Evolutionary conservation across 1,140 invertebrate genomes (phyloP).

Genomic region (Trichogramma pretiosum): DNA sequence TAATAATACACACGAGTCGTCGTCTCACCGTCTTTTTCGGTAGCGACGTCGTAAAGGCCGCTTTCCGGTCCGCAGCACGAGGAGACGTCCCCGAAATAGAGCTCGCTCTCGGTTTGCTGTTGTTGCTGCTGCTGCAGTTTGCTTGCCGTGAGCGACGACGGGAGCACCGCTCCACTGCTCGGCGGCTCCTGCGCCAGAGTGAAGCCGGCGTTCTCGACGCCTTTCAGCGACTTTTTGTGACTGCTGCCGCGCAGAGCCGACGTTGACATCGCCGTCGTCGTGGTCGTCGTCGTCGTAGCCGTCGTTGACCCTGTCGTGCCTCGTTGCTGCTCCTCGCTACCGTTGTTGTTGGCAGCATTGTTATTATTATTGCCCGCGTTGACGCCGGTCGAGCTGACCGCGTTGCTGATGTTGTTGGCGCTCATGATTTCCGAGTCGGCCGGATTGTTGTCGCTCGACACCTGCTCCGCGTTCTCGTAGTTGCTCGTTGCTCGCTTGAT

Average conservation of each 20-base stretch:
- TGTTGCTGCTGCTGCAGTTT: conserved; percentile 31
- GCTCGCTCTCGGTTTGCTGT: conserved; percentile 58
- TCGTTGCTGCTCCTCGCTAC: too few species aligned
- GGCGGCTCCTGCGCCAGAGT: too few species aligned
- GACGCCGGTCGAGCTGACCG: too few species aligned
- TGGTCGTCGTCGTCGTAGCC: too few species aligned
- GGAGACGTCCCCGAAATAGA: conserved; percentile 80
- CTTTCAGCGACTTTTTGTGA: conserved; percentile 35
- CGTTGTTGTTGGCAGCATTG: too few species aligned
- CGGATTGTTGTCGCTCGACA: conserved; percentile 30
- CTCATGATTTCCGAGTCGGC: neutral
- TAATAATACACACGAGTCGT: neutral
- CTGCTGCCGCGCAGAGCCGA: too few species aligned
- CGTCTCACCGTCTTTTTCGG: conserved; percentile 40
- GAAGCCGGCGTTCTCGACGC: conserved; percentile 59
- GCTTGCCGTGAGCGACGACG: conserved; percentile 50
- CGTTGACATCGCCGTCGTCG: conserved; percentile 35
- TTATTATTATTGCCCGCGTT: neutral
- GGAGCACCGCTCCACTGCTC: conserved; percentile 53
- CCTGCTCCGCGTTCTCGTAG: conserved; percentile 41
- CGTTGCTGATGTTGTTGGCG: neutral
- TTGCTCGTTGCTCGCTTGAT: conserved; percentile 35
- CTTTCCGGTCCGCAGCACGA: conserved; percentile 58
- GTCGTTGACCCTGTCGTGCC: too few species aligned
- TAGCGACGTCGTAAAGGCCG: conserved; percentile 39